Evolutionary conservation across 2,888 invertebrate genomes (phyloP).

Genomic region (Melinaea menophilus): DNA sequence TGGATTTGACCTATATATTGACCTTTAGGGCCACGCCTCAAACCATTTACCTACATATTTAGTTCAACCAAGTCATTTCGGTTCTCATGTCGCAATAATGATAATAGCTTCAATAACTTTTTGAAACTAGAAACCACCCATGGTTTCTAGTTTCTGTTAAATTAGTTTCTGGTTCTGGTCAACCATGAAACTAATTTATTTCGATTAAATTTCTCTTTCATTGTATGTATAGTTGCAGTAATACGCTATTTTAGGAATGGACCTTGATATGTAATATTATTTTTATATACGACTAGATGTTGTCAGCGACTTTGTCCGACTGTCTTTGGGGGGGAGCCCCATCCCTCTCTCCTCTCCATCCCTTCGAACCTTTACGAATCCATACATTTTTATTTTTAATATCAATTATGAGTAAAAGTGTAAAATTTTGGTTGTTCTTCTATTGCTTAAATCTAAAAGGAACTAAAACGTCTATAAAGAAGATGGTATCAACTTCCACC

Average conservation of each 20-base stretch:
- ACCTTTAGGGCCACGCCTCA: slow-evolving; percentile 14
- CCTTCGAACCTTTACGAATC: no score
- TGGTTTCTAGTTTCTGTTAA: neutral
- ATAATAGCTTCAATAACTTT: neutral
- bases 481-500: no score
- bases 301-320: no score
- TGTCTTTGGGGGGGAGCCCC: no score
- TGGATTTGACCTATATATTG: slow-evolving; percentile 12
- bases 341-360: no score
- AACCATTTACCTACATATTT: slow-evolving; percentile 1
- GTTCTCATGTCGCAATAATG: slow-evolving; percentile 2
- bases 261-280: no score
- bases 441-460: no score
- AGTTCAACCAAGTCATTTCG: neutral
- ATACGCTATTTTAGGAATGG: neutral
- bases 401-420: no score
- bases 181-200: slow-evolving; percentile 4
- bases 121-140: slow-evolving; percentile 1
- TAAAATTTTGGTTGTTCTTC: no score
- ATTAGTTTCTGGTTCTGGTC: neutral
- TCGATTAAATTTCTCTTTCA: slow-evolving; percentile 6
- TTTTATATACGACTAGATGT: no score
- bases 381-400: no score
- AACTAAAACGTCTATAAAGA: no score
- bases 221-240: slow-evolving; percentile 1